These are phyloP conservation scores for Numenius phaeopus DNA, from an alignment of 2,797 vertebrate genomes.

Conservation along the genomic window DNA sequence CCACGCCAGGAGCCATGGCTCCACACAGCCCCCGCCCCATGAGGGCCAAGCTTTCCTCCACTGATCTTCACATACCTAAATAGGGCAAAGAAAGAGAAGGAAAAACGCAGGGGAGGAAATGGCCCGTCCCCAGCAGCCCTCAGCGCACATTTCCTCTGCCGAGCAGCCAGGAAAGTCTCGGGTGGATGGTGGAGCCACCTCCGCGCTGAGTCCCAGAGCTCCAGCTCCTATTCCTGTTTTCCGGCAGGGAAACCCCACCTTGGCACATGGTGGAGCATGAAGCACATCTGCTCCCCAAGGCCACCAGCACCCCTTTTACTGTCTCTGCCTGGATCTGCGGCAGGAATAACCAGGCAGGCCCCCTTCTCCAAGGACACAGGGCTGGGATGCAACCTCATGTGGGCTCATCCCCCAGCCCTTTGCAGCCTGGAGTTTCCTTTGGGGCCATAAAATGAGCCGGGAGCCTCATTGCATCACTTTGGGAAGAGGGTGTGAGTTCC, in stretches of 20 bases:
- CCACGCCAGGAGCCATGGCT: not conserved
- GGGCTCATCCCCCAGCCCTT: not conserved
- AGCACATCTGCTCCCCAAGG: fast-evolving
- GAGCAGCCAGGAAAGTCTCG: not conserved
- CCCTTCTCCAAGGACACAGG: not conserved
- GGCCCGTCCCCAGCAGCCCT: not conserved
- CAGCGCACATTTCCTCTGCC: not conserved
- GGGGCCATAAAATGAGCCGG: not conserved
- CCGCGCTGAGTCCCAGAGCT: fast-evolving
- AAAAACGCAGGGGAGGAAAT: not conserved
- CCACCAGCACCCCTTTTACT: not conserved
- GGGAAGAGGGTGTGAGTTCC: not conserved
- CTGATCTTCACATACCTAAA: not conserved
- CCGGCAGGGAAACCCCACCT: not conserved
- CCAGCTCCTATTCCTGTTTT: not conserved
- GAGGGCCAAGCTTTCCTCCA: not conserved
- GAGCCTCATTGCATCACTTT: not conserved
- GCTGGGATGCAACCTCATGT: not conserved
- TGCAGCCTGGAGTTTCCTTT: not conserved
- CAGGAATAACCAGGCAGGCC: not conserved
- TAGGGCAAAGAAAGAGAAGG: not conserved
- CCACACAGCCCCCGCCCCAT: not conserved
- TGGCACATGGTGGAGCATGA: fast-evolving
- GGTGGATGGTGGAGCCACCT: fast-evolving
- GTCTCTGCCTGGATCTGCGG: not conserved